Percentiles rank a stretch among this genome's conserved stretches.
phyloP scores from a whole-genome alignment of 2,113 vertebrate species.

The Lutjanus erythropterus region DNA sequence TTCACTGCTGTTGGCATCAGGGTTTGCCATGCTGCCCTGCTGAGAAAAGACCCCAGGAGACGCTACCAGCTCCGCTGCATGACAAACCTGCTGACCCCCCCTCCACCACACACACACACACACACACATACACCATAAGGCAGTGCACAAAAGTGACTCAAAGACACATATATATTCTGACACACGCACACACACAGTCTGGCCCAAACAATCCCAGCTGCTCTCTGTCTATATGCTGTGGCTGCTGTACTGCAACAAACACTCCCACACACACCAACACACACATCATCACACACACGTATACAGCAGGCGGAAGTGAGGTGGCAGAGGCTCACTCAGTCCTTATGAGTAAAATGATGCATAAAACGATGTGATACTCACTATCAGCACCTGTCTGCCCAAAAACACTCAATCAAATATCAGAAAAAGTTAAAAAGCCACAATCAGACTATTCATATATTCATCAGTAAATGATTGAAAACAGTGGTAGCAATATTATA shows the following conservation, averaged over 20 bases:
- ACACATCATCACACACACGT: neutral
- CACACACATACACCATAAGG: constrained; percentile 5
- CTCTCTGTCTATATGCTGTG: constrained; percentile 16
- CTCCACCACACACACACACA: neutral
- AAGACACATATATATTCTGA: constrained; percentile 6
- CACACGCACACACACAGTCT: neutral
- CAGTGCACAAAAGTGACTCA: neutral
- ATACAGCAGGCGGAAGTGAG: neutral
- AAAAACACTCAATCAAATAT: neutral
- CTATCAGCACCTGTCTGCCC: neutral
- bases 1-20: constrained; percentile 46
- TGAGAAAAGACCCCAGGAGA: constrained; percentile 52
- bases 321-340: neutral
- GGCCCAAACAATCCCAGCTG: constrained; percentile 20
- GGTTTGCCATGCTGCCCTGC: constrained; percentile 15
- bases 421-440: neutral
- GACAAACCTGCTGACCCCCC: constrained; percentile 30
- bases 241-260: constrained; percentile 11
- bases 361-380: constrained; percentile 3
- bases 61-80: constrained; percentile 31
- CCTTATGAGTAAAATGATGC: neutral
- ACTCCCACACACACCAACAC: neutral
- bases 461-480: neutral
- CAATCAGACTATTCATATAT: neutral
- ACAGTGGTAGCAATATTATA: neutral